Base-by-base conservation (phyloP, 2,888 invertebrate genomes). In the Andrena camellia region DNA sequence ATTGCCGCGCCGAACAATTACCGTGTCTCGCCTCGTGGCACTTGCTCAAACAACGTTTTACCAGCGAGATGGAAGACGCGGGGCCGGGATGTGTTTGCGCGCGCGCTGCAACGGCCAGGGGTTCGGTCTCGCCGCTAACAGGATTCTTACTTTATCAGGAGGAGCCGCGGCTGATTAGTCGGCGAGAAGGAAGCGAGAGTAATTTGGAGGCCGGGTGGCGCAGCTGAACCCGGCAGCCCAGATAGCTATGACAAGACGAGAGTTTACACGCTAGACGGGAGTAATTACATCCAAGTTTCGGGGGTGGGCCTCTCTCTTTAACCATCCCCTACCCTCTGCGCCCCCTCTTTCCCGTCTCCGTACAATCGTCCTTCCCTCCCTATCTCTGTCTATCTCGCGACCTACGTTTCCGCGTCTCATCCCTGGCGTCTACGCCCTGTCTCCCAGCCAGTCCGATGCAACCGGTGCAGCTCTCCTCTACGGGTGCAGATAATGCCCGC, bases 221-320 rank as follows among this genome's bases (percentile, higher is more conserved):
- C 91, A 91, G 91, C 90, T 90, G 90, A 91, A 91, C 87, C 86
- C 90, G 87, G 83, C 85, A 81, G 76, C 84, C 80, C 81, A 91
- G 93, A 93, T 93, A 92, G 90, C 90, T 90, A 91, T 92, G 92
- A 92, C 91, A 92, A 91, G 90, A 91, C 87, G 91, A 86, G 86
- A 90, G 91, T 91, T 92, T 92, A 90, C 91, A 90, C 87, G 90
- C 88, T 90, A 90, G 91, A 89, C 90, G 92, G 91, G 90, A 92
- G 91, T 93, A 93, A 93, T 93, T 93, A 93, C 92, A 93, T 92
- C 93, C 91, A 93, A 93, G 93, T 93, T 93, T 93, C 90, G 91
- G 88, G 85, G 64, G 82, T 33, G 86, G 42, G 86, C 80, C 86
- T 84, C 90, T 83, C 87, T 83, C 86, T 77, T 78, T 73, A 72